Evolutionary conservation across 2,113 vertebrate genomes (phyloP).

Genomic region (Phoenicopterus ruber): DNA sequence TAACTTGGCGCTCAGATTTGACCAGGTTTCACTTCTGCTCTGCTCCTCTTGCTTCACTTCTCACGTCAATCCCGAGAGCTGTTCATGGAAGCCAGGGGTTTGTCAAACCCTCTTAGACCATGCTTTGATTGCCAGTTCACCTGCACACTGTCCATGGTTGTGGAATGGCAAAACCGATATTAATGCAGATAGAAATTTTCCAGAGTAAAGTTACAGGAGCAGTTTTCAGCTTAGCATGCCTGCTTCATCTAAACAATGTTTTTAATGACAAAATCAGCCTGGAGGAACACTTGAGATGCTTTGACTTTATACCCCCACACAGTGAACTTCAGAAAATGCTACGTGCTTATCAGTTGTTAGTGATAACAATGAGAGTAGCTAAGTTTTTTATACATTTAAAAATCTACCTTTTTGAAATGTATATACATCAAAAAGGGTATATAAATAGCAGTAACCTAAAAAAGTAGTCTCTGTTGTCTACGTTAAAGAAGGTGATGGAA

Average conservation of each 20-base stretch:
- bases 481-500: not conserved
- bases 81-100: not conserved
- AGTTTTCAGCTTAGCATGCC: not conserved
- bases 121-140: not conserved
- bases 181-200: not conserved
- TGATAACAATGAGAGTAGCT: not conserved
- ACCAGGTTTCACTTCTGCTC: not conserved
- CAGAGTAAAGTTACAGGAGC: not conserved
- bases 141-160: accelerated
- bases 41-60: not conserved
- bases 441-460: not conserved
- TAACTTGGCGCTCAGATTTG: not conserved
- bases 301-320: not conserved
- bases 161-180: not conserved
- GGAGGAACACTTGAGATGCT: not conserved
- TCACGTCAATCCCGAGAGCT: not conserved
- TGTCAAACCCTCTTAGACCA: not conserved
- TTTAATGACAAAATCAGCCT: not conserved
- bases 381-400: not conserved
- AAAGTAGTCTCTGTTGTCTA: not conserved
- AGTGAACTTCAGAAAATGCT: not conserved
- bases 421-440: not conserved
- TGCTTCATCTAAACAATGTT: not conserved
- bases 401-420: not conserved
- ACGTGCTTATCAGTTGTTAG: not conserved